A percentile compares a stretch with the other conserved stretches of the same genome.
Evolutionary conservation across 2,113 vertebrate genomes (phyloP).

Genomic region (Corynorhinus townsendii): DNA sequence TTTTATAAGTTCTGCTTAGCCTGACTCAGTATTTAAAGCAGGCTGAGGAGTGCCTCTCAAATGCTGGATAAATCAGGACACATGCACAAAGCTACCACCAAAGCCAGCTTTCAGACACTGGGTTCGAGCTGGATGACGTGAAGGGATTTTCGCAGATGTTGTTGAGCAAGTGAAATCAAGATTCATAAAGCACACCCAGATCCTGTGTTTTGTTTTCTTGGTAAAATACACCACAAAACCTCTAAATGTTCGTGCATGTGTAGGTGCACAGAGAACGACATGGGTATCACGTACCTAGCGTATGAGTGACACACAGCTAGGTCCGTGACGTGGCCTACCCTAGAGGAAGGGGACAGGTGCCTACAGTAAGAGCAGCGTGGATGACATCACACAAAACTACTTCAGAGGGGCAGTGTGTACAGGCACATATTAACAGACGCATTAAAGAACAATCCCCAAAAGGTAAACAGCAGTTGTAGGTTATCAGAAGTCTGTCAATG

Average conservation of each 20-base stretch:
- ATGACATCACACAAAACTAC: not conserved
- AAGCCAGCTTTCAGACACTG: not conserved
- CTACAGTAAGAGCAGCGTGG: not conserved
- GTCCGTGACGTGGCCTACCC: not conserved
- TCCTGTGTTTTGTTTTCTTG: not conserved
- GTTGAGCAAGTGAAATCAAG: slow-evolving; percentile 1
- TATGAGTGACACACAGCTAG: not conserved
- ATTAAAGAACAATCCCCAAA: not conserved
- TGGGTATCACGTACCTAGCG: not conserved
- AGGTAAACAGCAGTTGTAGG: not conserved
- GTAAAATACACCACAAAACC: not conserved
- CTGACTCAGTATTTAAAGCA: not conserved
- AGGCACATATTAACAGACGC: not conserved
- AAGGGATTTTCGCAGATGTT: not conserved
- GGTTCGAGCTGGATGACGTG: not conserved
- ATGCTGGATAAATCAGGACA: not conserved
- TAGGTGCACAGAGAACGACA: not conserved
- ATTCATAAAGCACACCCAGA: not conserved
- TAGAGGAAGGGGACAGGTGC: not conserved
- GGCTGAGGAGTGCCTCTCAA: slow-evolving; percentile 1
- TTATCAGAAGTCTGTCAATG: not conserved
- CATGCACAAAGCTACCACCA: not conserved
- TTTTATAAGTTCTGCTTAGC: not conserved
- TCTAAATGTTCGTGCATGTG: not conserved
- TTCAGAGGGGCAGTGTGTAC: not conserved